Evolutionary conservation across 92 coral and sea anemone species (phyloP).

Genomic region (Nematostella vectensis): DNA sequence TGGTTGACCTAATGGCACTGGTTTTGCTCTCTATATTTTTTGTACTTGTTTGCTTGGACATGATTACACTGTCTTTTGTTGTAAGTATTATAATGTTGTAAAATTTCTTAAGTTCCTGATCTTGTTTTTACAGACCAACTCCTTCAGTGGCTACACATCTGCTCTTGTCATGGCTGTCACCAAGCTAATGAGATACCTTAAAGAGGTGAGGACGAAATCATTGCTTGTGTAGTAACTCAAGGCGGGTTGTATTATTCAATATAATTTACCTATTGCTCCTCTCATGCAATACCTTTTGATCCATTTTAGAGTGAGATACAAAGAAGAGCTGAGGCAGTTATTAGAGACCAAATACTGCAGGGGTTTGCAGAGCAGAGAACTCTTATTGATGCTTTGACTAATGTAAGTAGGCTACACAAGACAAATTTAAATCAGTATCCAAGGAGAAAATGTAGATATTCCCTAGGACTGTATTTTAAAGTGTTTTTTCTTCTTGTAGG

Average conservation of each 20-base stretch:
- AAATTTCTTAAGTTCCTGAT: neutral
- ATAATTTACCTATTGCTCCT: too few relatives aligned
- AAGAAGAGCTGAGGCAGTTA: constrained; percentile 59
- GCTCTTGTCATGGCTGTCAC: constrained; percentile 79
- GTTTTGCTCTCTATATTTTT: too few relatives aligned
- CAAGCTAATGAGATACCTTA: constrained; percentile 80
- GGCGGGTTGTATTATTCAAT: too few relatives aligned
- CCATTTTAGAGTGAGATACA: constrained; percentile 68
- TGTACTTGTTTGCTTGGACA: too few relatives aligned
- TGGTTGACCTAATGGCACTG: too few relatives aligned
- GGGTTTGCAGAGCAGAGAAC: constrained; percentile 88
- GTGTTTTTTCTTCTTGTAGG: too few relatives aligned
- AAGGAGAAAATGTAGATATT: too few relatives aligned
- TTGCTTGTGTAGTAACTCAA: neutral
- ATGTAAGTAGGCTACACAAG: too few relatives aligned
- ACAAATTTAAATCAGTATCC: too few relatives aligned
- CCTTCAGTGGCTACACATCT: constrained; percentile 89
- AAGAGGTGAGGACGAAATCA: constrained; percentile 39
- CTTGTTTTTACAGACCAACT: constrained; percentile 18
- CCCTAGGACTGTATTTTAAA: too few relatives aligned
- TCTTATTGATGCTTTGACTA: constrained; percentile 83
- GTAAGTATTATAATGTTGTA: neutral
- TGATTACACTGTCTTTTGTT: neutral
- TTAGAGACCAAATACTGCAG: constrained; percentile 69
- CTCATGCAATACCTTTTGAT: too few relatives aligned